These are phyloP conservation scores for Synanthedon vespiformis DNA, from an alignment of 2,888 invertebrate species.

Conservation along the genomic window DNA sequence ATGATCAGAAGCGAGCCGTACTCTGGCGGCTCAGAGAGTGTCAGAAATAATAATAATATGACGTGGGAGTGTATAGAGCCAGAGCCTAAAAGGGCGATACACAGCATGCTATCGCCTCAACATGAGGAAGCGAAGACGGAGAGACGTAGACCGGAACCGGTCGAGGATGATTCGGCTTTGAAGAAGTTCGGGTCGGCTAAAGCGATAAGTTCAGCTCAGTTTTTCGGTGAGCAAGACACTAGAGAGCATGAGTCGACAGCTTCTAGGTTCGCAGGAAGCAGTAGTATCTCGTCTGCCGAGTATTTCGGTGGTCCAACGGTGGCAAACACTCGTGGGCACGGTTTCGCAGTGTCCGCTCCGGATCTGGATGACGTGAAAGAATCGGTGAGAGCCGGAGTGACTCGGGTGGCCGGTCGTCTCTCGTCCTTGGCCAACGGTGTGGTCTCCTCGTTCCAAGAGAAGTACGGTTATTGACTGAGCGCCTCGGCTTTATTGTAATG, in stretches of 20 bases:
- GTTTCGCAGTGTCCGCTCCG: constrained; percentile 67
- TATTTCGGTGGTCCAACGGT: constrained; percentile 79
- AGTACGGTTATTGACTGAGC: constrained; percentile 72
- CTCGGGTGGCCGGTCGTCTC: constrained; percentile 92
- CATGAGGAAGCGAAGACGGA: not conserved
- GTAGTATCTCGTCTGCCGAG: constrained; percentile 96
- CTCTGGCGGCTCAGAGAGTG: constrained; percentile 17
- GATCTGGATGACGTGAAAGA: constrained; percentile 98
- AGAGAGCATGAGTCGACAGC: constrained; percentile 70
- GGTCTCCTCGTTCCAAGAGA: constrained; percentile 91
- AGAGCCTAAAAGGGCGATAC: constrained; percentile 37
- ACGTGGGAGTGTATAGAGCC: constrained; percentile 44
- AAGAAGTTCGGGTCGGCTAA: constrained; percentile 98
- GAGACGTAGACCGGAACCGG: constrained; percentile 15
- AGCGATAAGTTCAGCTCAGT: constrained; percentile 97
- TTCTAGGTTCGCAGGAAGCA: constrained; percentile 91
- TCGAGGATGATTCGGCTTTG: constrained; percentile 81
- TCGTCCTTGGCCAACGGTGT: constrained; percentile 95
- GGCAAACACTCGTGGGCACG: constrained; percentile 22
- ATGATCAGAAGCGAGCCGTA: constrained; percentile 70
- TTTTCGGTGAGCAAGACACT: constrained; percentile 81
- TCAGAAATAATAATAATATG: constrained; percentile 6
- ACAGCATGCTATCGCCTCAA: constrained; percentile 36
- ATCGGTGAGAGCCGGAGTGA: constrained; percentile 95
- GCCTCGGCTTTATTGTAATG: not conserved